Base-by-base conservation (phyloP, 2,888 invertebrate genomes). In the Autographa pulchrina region DNA sequence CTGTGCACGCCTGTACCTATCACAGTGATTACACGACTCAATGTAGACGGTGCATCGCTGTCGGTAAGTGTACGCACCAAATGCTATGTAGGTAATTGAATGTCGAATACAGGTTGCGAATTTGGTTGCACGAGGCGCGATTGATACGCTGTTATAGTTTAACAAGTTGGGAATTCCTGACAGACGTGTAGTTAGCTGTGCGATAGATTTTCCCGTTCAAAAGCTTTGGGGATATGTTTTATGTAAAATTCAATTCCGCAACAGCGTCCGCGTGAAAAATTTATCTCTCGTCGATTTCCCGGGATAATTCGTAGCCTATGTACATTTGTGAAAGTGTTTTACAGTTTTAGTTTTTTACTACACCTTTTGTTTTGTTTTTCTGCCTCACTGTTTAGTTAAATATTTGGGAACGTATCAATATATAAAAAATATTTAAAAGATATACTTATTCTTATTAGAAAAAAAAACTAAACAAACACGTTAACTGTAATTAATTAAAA, bases 81-180 rank as follows among this genome's bases (percentile, higher is more conserved):
- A 56, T 69, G 75, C 31, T 66, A 72, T 71, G 58, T 78, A 80
- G 76, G 83, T 86, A 89, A 90, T 89, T 86, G 89, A 87, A 88
- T 87, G 88, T 88, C 87, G 81, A 71, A 68, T 52, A 77, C 86
- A 88, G 81, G 70, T 68, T 80, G 68, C 75, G 70, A 67, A 74
- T 70, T 67, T 68, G 68, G 73, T 59, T 60, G 65, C 35, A 68
- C 60, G 31, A 65, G 72, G 18, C 43, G 43, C 38, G 18, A 20
- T 6, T 56, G 56, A 38, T 38, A 38, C 18, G 18, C 56, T 56
- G 48, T 56, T 25, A 56, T 56, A 56, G 54, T 56, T 56, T 56
- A 56, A 56, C 54, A 9, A 20, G 54, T 56, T 13, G 13, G 25
- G 54, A 56, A 13, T 9, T 56, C 25, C 11, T 56, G 54, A 56